Evolutionary conservation across 2,113 vertebrate genomes (phyloP), one percentile per base, ranked within the genome.

Genomic region (Nibea coibor): DNA sequence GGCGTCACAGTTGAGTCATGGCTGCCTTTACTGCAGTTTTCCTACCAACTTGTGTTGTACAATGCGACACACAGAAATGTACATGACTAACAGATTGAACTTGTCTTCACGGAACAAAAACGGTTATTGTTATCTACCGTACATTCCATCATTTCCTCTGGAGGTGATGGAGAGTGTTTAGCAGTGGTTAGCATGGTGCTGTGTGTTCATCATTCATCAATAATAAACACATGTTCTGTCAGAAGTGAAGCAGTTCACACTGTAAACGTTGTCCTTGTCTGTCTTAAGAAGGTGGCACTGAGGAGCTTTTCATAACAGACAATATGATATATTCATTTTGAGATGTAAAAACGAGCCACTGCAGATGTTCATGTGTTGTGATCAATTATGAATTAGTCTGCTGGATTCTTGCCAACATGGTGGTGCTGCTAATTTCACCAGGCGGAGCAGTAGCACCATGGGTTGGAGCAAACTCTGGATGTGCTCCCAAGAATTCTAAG

Each of bases 361-460:
- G 61, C 47, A 82, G 67, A 82, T 83, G 77, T 82, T 82, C 79
- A 72, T 82, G 42, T 78, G 78, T 68, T 82, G 39, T 81, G 78
- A 89, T 92, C 47, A 89, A 87, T 91, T 76, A 88, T 91, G 16
- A 75, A 87, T 89, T 26, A 85, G 63, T 53, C 65, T 35, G 20
- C 43, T 83, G 81, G 78, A 80, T 1, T 1, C 22, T 14, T 47
- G 81, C 86, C 82, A 82, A 78, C 42, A 63, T 15, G 28, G 58
- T 67, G 45, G 72, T 57, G 78, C 71, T 53, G 65, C 22, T 74
- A 61, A 47, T 82, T 75, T 70, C 86, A 85, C 31, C 70, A 64
- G 71, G 82, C 20, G 26, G 80, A 81, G 83, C 61, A 72, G 31
- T 28, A 20, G 67, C 57, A 4, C 66, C 22, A 22, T n/a, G 10